Conservation (phyloP, 2,797 vertebrate species). For the Clarias fuscus region DNA sequence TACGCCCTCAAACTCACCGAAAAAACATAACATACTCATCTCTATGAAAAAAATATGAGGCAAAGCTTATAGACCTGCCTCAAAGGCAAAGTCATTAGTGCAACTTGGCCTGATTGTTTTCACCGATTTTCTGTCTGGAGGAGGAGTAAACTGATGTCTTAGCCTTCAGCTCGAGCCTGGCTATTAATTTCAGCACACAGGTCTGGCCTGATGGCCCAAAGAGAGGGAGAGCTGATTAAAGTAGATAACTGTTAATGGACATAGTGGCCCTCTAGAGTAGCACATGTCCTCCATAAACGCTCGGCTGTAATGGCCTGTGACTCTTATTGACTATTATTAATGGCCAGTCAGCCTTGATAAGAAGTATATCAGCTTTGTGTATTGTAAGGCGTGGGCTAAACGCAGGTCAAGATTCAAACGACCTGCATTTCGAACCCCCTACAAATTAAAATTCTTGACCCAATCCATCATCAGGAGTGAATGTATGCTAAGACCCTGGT, state of each 20-base stretch:
- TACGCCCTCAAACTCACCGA: conserved; percentile 37
- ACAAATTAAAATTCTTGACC: conserved; percentile 37
- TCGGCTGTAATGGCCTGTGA: conserved; percentile 56
- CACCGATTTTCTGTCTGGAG: conserved; percentile 62
- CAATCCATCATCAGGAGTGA: conserved; percentile 38
- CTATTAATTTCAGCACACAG: conserved; percentile 58
- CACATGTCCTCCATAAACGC: conserved; percentile 55
- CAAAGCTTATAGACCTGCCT: conserved; percentile 53
- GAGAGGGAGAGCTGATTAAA: conserved; percentile 59
- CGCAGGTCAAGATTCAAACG: conserved; percentile 33
- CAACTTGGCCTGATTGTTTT: conserved; percentile 59
- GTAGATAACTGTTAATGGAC: conserved; percentile 60
- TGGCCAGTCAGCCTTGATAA: conserved; percentile 54
- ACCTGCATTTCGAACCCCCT: conserved; percentile 29
- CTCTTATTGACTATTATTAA: conserved; percentile 58
- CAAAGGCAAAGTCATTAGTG: conserved; percentile 61
- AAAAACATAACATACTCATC: conserved; percentile 40
- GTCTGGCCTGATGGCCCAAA: conserved; percentile 55
- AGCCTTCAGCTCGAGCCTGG: conserved; percentile 54
- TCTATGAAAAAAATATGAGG: conserved; percentile 30
- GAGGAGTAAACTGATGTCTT: conserved; percentile 60
- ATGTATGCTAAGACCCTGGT: conserved; percentile 33
- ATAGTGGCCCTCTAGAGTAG: conserved; percentile 54
- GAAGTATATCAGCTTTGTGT: conserved; percentile 52
- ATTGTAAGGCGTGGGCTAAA: conserved; percentile 43